These are phyloP conservation scores for Glaucomys volans DNA, from an alignment of 2,113 vertebrate genomes.

Conservation along the genomic window DNA sequence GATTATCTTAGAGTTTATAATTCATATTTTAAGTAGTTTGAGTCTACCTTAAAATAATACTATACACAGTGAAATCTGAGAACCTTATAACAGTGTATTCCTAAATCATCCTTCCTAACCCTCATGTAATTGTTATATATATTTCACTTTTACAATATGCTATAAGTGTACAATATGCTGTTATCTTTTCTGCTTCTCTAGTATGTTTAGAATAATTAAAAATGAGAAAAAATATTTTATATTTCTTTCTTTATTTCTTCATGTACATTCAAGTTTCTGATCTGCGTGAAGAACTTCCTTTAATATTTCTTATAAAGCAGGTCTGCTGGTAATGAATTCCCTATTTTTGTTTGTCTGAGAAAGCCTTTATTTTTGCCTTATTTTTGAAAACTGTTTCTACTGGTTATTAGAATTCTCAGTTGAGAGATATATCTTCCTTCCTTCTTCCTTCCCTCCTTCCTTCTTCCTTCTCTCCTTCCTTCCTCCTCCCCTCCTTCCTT, in stretches of 20 bases:
- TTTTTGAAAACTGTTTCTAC: not conserved
- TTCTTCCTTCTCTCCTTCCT: not conserved
- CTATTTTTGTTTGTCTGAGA: not conserved
- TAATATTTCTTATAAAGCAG: not conserved
- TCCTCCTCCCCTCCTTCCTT: not conserved
- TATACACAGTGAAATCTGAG: not conserved
- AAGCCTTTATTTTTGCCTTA: not conserved
- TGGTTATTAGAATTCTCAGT: not conserved
- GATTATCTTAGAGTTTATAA: not conserved
- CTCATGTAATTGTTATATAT: not conserved
- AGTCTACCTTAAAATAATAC: not conserved
- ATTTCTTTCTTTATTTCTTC: slow-evolving; percentile 39
- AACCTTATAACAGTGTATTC: not conserved
- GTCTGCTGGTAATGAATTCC: not conserved
- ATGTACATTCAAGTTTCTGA: not conserved
- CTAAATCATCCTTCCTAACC: not conserved
- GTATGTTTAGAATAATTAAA: slow-evolving; percentile 27
- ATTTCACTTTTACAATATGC: slow-evolving; percentile 43
- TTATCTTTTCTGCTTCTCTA: not conserved
- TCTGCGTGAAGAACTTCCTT: not conserved
- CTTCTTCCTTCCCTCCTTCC: no score
- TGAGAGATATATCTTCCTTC: not conserved
- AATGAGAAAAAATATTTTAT: not conserved
- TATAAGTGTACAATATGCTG: not conserved
- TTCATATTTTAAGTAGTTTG: slow-evolving; percentile 9